Base-by-base conservation (phyloP, 2,888 invertebrate genomes). In the Argyresthia albistria region DNA sequence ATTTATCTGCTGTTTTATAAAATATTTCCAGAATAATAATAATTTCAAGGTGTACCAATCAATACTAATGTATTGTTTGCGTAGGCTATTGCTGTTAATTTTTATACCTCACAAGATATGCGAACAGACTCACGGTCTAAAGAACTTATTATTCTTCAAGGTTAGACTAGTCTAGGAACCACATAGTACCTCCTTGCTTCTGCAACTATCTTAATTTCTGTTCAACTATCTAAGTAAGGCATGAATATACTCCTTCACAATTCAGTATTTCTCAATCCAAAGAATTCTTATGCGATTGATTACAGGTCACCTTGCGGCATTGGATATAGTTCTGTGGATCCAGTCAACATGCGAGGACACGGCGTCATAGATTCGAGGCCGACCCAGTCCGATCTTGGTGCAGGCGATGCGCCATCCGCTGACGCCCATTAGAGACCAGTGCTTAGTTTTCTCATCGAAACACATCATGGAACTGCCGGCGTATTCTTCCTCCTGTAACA, bases 401-500 rank as follows among this genome's bases (percentile, higher is more conserved):
- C 95, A 96, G 1, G 95, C 95, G 63, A 96, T 95, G 56, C 95
- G 89, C 95, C 95, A 95, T 53, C 94, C 94, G 51, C 93, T 92
- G 1, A 96, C 91, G 0, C 96, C 96, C 35, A 91, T 88, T 43
- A 96, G 73, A 0, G 93, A 93, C 96, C 96, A 96, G 65, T 89
- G 91, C 58, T 90, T 91, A 35, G 90, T 90, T 58, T 92, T 91
- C 0, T 91, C 89, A 58, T 93, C 89, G 16, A 93, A 90, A 66
- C 96, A 96, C 68, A 95, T 90, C 88, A 96, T 92, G 6, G 96
- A 94, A 76, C 94, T 95, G 12, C 96, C 96, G 8, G 96, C 95
- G 63, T 93, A 93, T 80, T 96, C 95, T 81, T 95, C 95, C 77
- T 95, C 95, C 95, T 95, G 72, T 53, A 69, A n/a, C n/a, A n/a